Evolutionary conservation across 2,797 vertebrate species (phyloP), one percentile per base, ranked within the genome.

Genomic region (Brotula barbata): DNA sequence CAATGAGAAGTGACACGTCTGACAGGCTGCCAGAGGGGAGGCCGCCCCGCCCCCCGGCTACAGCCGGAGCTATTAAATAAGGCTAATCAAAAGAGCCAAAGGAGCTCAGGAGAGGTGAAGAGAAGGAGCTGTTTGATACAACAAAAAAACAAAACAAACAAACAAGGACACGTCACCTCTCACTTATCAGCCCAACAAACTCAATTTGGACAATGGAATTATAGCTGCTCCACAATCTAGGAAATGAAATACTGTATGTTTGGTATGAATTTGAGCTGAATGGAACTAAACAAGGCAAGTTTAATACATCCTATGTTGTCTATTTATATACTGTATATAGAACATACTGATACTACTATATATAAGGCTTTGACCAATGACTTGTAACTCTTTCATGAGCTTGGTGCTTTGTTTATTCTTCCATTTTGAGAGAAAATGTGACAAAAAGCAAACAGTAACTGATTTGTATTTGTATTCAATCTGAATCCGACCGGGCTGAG

Each of bases 1-100:
- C 59, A 64, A 73, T 76, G 61, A 43, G 48, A 80, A 57, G 64
- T 70, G 67, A 36, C 63, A 39, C 13, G 56, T 77, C 71, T 70
- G 77, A 80, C 68, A 73, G 75, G 59, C 74, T 62, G 75, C 66
- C 62, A 71, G n/a, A n/a, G 64, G 21, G 72, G 64, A 23, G 16
- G 55, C 53, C 34, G 44, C 70, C 52, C 55, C 71, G 4, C 8
- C 25, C 25, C 25, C 25, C 25, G 50, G 67, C 58, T 45, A 41
- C 60, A 8, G 36, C 78, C 61, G 58, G 77, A 81, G 69, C 65
- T 61, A 71, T 80, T 87, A 67, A 84, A 71, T 80, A 82, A 83
- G 71, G 65, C 75, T 81, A 81, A 84, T 83, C 81, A 83, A 64
- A 67, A 42, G 52, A 74, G 75, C 37, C 58, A 69, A 60, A 62